Percentiles rank a stretch among this genome's conserved stretches.
phyloP scores from a whole-genome alignment of 2,888 invertebrate species.

The Himalopsyche anomala region DNA sequence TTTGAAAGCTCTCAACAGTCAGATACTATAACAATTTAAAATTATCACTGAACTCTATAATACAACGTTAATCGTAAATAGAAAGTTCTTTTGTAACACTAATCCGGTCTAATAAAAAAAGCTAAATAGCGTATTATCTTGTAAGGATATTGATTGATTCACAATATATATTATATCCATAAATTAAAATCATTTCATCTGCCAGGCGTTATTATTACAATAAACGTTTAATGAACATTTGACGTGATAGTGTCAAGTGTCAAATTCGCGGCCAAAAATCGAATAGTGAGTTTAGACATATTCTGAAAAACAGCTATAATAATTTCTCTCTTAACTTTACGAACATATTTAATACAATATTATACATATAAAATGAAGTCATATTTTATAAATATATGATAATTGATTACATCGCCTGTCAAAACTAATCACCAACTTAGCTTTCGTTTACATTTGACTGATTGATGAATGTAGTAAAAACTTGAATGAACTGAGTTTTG shows the following conservation, averaged over 20 bases:
- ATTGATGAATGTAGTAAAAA: constrained; percentile 18
- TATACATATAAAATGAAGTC: neutral
- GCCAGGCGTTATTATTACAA: neutral
- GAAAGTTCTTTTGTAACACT: constrained; percentile 3
- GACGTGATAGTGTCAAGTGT: neutral
- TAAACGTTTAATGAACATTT: neutral
- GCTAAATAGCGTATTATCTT: neutral
- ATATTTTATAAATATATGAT: neutral
- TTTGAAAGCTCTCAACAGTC: too few species aligned
- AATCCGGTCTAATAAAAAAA: neutral
- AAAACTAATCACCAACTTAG: neutral
- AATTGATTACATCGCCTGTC: constrained; percentile 17
- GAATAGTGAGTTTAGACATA: neutral
- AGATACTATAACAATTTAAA: too few species aligned
- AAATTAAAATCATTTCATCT: neutral
- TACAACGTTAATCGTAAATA: too few species aligned
- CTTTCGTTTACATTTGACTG: neutral
- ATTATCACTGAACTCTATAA: neutral
- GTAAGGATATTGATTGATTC: neutral
- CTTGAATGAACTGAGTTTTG: neutral
- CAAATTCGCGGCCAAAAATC: neutral
- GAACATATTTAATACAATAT: neutral
- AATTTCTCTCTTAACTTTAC: neutral
- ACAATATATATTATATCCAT: neutral
- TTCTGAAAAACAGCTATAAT: neutral